A percentile compares a stretch with the other conserved stretches of the same genome.
These are phyloP conservation scores for Gerris lacustris DNA, from an alignment of 2,888 invertebrate species.

Conservation along the genomic window DNA sequence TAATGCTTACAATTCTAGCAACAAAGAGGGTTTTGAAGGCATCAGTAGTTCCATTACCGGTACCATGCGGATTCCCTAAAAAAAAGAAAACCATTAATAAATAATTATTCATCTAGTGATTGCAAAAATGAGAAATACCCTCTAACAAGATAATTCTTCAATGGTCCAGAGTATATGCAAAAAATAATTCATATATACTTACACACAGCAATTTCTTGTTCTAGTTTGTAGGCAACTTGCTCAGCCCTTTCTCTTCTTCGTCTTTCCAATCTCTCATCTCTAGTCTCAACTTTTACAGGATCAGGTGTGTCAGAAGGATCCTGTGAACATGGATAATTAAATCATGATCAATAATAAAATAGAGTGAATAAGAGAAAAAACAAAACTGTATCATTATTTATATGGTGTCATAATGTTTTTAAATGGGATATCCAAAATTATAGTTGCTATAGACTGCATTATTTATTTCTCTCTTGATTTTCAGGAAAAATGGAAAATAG, in stretches of 20 bases:
- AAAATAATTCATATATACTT: conserved; percentile 32
- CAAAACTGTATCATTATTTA: too few relatives aligned
- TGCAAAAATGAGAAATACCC: too few relatives aligned
- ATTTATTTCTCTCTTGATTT: too few relatives aligned
- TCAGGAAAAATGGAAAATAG: too few relatives aligned
- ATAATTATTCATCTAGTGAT: not conserved
- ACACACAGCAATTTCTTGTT: conserved; percentile 90
- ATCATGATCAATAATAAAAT: not conserved
- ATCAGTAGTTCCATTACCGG: conserved; percentile 69
- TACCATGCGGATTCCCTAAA: conserved; percentile 75
- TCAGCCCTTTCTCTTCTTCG: conserved; percentile 85
- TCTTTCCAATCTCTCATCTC: conserved; percentile 82
- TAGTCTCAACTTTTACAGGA: conserved; percentile 85
- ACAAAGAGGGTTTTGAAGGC: conserved; percentile 96
- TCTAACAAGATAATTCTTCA: too few relatives aligned
- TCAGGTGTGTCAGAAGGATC: conserved; percentile 95
- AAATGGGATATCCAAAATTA: too few relatives aligned
- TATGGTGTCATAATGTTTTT: too few relatives aligned
- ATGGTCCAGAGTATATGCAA: too few relatives aligned
- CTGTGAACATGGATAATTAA: conserved; percentile 40
- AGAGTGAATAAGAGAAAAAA: too few relatives aligned
- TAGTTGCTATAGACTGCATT: too few relatives aligned
- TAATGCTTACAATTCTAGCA: conserved; percentile 74
- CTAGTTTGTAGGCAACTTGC: conserved; percentile 92
- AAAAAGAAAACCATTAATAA: conserved; percentile 23